These are phyloP conservation scores for Hippocampus mohnikei DNA, from an alignment of 2,113 vertebrate genomes.

Conservation along the genomic window DNA sequence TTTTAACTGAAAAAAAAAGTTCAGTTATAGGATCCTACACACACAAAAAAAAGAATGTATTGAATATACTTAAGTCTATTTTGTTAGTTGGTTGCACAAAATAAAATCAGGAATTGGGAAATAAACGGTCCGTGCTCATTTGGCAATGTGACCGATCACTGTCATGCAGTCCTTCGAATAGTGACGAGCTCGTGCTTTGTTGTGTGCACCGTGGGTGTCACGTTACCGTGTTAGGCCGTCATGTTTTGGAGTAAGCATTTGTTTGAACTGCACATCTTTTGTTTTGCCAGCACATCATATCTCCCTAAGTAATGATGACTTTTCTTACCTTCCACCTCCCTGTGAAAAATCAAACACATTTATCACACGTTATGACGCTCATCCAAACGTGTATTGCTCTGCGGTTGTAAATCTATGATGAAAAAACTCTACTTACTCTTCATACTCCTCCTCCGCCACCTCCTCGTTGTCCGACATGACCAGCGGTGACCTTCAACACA, in stretches of 20 bases:
- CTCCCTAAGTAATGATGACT: not conserved
- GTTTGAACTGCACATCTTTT: not conserved
- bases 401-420: not conserved
- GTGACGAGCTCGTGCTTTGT: not conserved
- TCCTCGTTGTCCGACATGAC: constrained; percentile 87
- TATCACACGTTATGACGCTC: not conserved
- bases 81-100: too few relatives aligned
- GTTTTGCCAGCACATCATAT: not conserved
- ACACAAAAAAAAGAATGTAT: too few relatives aligned
- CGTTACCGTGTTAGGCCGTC: not conserved
- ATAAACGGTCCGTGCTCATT: too few relatives aligned
- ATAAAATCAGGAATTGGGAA: too few relatives aligned
- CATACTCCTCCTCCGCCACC: constrained; percentile 78
- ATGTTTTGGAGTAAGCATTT: constrained; percentile 1
- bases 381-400: not conserved
- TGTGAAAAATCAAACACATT: constrained; percentile 54
- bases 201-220: not conserved
- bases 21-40: too few relatives aligned
- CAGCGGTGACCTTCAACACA: not conserved
- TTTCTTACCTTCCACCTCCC: constrained; percentile 88
- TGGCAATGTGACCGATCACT: not conserved
- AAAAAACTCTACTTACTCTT: constrained; percentile 55
- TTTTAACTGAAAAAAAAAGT: too few relatives aligned
- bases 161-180: not conserved
- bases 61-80: too few relatives aligned